Percentiles rank a stretch among this genome's conserved stretches.
Conservation (phyloP, 2,888 invertebrate genomes). For the Tryphoninae sp. region DNA sequence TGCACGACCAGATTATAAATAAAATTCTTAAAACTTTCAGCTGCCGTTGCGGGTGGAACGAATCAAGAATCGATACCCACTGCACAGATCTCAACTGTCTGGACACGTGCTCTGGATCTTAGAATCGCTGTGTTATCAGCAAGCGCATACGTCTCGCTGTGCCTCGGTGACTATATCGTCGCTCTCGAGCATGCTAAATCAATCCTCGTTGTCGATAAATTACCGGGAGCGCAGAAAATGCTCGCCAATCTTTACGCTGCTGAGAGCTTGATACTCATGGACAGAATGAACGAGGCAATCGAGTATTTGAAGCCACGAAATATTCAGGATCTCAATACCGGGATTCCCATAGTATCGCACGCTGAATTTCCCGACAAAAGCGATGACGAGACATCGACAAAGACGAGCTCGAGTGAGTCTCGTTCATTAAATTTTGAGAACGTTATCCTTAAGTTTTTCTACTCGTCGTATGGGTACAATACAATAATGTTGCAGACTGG, state of each 20-base stretch:
- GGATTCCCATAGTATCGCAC: constrained; percentile 74
- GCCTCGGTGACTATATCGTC: constrained; percentile 91
- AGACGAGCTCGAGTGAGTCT: constrained; percentile 33
- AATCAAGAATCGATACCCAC: constrained; percentile 66
- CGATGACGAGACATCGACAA: constrained; percentile 46
- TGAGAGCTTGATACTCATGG: constrained; percentile 91
- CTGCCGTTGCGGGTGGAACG: not conserved
- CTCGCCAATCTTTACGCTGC: constrained; percentile 95
- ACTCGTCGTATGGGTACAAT: not conserved
- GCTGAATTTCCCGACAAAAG: constrained; percentile 73
- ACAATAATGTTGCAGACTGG: constrained; percentile 82
- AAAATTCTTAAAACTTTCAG: not conserved
- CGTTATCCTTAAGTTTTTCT: constrained; percentile 19
- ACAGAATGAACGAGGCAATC: constrained; percentile 91
- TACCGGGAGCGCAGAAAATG: constrained; percentile 88
- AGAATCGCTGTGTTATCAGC: constrained; percentile 87
- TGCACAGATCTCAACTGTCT: constrained; percentile 61
- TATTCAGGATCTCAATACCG: constrained; percentile 83
- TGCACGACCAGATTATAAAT: not conserved
- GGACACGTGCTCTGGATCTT: constrained; percentile 76
- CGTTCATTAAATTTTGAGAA: not conserved
- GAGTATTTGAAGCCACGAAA: constrained; percentile 91
- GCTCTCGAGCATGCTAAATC: constrained; percentile 90
- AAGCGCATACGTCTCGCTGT: constrained; percentile 92
- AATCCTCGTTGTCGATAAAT: constrained; percentile 87